These are phyloP conservation scores for Minunthozetes semirufus DNA, from an alignment of 2,888 invertebrate genomes.

Conservation along the genomic window DNA sequence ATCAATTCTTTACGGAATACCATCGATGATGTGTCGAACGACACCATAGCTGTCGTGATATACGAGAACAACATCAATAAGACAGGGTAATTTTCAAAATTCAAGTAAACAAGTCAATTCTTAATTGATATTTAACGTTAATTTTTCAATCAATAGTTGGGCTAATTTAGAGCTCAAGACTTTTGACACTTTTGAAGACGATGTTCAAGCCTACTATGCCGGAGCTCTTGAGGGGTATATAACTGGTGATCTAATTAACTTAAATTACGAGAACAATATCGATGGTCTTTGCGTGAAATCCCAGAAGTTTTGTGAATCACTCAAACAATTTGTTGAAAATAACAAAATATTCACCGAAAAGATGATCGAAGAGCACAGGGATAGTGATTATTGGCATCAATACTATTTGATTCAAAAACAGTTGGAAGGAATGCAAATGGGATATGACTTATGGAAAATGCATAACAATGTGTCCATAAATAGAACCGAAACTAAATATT, in stretches of 20 bases:
- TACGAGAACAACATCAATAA: slow-evolving; percentile 16
- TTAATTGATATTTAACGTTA: not conserved
- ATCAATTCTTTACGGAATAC: not conserved
- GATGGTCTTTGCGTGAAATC: slow-evolving; percentile 58
- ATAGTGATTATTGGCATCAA: slow-evolving; percentile 22
- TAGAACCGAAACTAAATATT: not conserved
- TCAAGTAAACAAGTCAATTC: not conserved
- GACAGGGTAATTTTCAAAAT: not conserved
- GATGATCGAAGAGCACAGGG: not conserved
- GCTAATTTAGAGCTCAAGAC: slow-evolving; percentile 12
- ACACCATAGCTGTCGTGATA: not conserved
- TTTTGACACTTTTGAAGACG: slow-evolving; percentile 58
- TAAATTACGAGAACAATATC: slow-evolving; percentile 67
- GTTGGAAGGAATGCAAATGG: slow-evolving; percentile 67
- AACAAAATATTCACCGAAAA: not conserved
- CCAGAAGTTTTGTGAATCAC: slow-evolving; percentile 57
- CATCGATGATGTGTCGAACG: not conserved
- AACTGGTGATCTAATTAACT: slow-evolving; percentile 69
- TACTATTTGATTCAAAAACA: slow-evolving; percentile 65
- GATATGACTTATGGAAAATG: slow-evolving; percentile 52
- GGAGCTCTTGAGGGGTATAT: slow-evolving; percentile 74
- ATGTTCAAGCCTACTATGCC: slow-evolving; percentile 75
- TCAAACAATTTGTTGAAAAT: not conserved
- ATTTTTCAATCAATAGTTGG: slow-evolving; percentile 22
- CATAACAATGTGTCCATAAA: not conserved